Percentiles rank a stretch among this genome's conserved stretches.
Evolutionary conservation across 2,888 invertebrate species (phyloP).

Genomic region (Choristoneura rosaceana): DNA sequence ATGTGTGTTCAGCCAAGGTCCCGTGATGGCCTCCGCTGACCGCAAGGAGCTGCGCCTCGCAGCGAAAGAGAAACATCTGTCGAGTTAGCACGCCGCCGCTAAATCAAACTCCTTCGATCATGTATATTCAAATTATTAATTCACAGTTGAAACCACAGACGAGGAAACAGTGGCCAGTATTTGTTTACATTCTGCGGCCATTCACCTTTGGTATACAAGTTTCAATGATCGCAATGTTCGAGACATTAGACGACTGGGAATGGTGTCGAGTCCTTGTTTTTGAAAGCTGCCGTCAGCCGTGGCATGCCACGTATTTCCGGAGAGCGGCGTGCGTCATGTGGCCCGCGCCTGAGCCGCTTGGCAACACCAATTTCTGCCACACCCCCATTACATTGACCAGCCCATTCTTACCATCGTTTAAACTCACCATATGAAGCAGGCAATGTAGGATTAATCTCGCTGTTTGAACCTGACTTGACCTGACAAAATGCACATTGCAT

Average conservation of each 20-base stretch:
- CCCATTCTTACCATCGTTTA: background rate
- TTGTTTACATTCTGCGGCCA: constrained; percentile 24
- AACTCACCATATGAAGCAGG: background rate
- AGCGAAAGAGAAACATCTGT: background rate
- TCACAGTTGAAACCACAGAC: constrained; percentile 24
- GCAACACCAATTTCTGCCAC: constrained; percentile 5
- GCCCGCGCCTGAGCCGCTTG: background rate
- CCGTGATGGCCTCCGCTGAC: background rate
- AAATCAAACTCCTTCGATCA: constrained; percentile 4
- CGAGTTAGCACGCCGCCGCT: background rate
- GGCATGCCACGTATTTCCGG: constrained; percentile 33
- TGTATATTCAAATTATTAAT: constrained; percentile 12
- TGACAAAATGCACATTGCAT: background rate
- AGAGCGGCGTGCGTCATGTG: constrained; percentile 23
- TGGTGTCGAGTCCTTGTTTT: constrained; percentile 26
- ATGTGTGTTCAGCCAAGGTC: background rate
- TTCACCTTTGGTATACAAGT: constrained; percentile 19
- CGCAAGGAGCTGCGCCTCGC: background rate
- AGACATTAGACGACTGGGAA: constrained; percentile 9
- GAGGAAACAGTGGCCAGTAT: constrained; percentile 18
- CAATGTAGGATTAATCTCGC: background rate
- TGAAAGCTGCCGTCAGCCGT: constrained; percentile 21
- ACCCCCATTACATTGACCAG: background rate
- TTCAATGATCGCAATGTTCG: background rate
- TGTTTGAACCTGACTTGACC: constrained; percentile 11